These are phyloP conservation scores for Drosophila testacea DNA, from an alignment of 2,888 invertebrate genomes.

Conservation along the genomic window DNA sequence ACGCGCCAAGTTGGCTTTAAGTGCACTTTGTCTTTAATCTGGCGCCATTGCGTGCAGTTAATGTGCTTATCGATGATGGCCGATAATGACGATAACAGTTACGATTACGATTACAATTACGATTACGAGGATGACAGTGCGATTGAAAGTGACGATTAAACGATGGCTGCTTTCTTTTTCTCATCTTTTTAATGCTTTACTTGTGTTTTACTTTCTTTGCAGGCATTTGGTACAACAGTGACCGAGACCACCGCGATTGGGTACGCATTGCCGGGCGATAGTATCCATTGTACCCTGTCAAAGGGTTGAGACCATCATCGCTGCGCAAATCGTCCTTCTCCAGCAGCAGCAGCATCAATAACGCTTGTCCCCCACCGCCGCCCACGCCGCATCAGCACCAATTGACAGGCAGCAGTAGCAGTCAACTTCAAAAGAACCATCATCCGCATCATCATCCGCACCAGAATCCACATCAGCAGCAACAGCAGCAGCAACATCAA, in stretches of 20 bases:
- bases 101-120: constrained; percentile 20
- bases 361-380: constrained; percentile 82
- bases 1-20: constrained; percentile 60
- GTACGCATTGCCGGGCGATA: constrained; percentile 86
- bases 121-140: constrained; percentile 7
- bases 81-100: constrained; percentile 44
- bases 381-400: constrained; percentile 74
- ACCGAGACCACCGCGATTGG: constrained; percentile 85
- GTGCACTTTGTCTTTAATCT: constrained; percentile 72
- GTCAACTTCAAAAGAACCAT: constrained; percentile 36
- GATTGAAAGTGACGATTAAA: constrained; percentile 4
- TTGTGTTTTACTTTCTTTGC: constrained; percentile 34
- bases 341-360: constrained; percentile 81
- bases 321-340: constrained; percentile 83
- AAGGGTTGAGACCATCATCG: constrained; percentile 85
- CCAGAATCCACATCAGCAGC: constrained; percentile 34
- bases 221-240: constrained; percentile 86
- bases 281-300: constrained; percentile 85
- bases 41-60: constrained; percentile 51
- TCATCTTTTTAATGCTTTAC: neutral
- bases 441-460: constrained; percentile 46
- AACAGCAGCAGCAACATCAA: constrained; percentile 38
- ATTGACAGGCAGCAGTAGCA: constrained; percentile 50
- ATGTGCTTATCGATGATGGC: constrained; percentile 62
- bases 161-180: neutral